Evolutionary conservation across 1,140 invertebrate species (phyloP).

Genomic region (Campodea augens): DNA sequence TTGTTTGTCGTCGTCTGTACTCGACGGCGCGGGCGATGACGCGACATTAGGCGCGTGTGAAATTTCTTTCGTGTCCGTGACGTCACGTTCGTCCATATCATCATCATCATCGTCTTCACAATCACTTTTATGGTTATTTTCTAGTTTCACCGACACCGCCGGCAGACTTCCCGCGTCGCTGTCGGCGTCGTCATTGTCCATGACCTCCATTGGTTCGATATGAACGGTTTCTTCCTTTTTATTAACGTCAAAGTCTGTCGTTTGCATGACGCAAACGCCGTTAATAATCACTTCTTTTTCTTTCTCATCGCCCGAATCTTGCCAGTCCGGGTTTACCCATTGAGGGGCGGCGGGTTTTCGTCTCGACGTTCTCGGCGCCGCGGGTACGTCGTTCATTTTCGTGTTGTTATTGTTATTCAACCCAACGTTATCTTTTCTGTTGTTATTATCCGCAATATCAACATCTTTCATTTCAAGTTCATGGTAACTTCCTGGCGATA

Average conservation of each 20-base stretch:
- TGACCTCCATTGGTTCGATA: slow-evolving; percentile 48
- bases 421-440: not conserved
- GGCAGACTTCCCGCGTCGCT: slow-evolving; percentile 17
- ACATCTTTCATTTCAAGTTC: too few relatives aligned
- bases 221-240: slow-evolving; percentile 44
- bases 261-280: slow-evolving; percentile 76
- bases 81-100: not conserved
- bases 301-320: slow-evolving; percentile 32
- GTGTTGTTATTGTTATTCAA: not conserved
- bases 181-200: slow-evolving; percentile 24
- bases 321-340: slow-evolving; percentile 89
- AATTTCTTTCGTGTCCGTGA: not conserved
- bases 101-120: slow-evolving; percentile 17
- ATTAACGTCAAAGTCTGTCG: slow-evolving; percentile 43
- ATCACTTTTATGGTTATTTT: slow-evolving; percentile 28
- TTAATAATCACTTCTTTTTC: slow-evolving; percentile 60
- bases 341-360: slow-evolving; percentile 87
- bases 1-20: not conserved
- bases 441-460: not conserved
- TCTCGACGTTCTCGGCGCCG: slow-evolving; percentile 28
- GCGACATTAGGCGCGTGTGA: too few relatives aligned
- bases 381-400: not conserved
- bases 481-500: slow-evolving; percentile 20
- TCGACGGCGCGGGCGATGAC: not conserved
- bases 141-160: slow-evolving; percentile 34